Evolutionary conservation across 2,113 vertebrate genomes (phyloP).

Genomic region (Gadus chalcogrammus): DNA sequence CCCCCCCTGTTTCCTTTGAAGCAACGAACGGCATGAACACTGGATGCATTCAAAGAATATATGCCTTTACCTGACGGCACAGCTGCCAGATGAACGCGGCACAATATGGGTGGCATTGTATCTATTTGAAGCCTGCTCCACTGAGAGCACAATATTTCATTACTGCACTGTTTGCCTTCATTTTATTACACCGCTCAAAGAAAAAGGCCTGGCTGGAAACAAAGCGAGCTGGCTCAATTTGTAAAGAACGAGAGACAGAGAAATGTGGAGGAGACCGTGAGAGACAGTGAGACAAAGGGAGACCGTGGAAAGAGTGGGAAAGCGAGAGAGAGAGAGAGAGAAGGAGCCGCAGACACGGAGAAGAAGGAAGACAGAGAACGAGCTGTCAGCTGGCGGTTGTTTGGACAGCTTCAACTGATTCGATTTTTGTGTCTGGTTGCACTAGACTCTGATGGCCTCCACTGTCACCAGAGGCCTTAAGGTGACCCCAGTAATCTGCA

Average conservation of each 20-base stretch:
- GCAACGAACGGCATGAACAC: not conserved
- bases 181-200: constrained; percentile 27
- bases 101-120: constrained; percentile 5
- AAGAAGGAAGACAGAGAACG: not conserved
- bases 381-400: not conserved
- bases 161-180: constrained; percentile 35
- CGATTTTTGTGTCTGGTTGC: constrained; percentile 23
- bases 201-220: constrained; percentile 22
- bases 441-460: constrained; percentile 20
- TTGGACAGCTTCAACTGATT: constrained; percentile 31
- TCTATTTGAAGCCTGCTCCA: constrained; percentile 24
- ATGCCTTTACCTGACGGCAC: not conserved
- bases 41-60: constrained; percentile 22
- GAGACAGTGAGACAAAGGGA: not conserved
- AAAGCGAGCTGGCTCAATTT: constrained; percentile 27
- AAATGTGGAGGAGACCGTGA: not conserved
- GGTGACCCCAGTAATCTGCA: constrained; percentile 32
- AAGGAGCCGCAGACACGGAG: too few species aligned
- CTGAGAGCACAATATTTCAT: constrained; percentile 24
- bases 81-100: constrained; percentile 30
- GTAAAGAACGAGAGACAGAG: not conserved
- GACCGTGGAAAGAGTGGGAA: not conserved
- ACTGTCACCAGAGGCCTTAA: constrained; percentile 36
- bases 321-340: not conserved
- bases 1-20: not conserved